Evolutionary conservation across 1,140 invertebrate species (phyloP).

Genomic region (Conus ventricosus): DNA sequence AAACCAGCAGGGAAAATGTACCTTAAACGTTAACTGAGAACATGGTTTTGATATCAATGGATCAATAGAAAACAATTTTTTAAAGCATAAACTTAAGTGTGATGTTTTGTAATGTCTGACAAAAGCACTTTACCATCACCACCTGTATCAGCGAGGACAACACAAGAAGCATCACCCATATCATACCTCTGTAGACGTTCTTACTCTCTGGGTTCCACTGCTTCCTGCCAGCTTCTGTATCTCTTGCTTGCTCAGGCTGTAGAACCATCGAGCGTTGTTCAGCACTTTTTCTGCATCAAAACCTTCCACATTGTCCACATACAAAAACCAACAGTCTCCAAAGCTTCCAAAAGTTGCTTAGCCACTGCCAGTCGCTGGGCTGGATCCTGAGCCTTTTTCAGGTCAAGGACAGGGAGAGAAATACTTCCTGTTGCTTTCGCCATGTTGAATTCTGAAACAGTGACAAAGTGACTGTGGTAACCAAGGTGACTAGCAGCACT

Average conservation of each 20-base stretch:
- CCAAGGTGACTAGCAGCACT: too few species aligned
- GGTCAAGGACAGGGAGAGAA: slow-evolving; percentile 51
- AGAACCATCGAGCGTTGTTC: slow-evolving; percentile 54
- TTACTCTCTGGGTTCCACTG: slow-evolving; percentile 53
- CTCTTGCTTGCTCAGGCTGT: slow-evolving; percentile 39
- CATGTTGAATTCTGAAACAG: background rate
- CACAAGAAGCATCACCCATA: background rate
- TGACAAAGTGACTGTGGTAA: background rate
- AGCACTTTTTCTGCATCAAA: slow-evolving; percentile 52
- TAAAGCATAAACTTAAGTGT: too few species aligned
- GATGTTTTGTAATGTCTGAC: too few species aligned
- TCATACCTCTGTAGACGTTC: slow-evolving; percentile 49
- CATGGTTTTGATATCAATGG: too few species aligned
- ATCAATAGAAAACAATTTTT: too few species aligned
- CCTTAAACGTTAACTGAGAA: too few species aligned
- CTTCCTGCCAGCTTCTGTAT: slow-evolving; percentile 49
- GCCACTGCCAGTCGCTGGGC: slow-evolving; percentile 42
- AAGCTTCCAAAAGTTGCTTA: slow-evolving; percentile 47
- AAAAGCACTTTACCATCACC: too few species aligned
- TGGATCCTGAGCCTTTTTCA: slow-evolving; percentile 48
- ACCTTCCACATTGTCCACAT: slow-evolving; percentile 55
- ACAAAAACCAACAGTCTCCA: slow-evolving; percentile 57
- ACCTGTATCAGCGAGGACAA: background rate
- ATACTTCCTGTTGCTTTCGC: background rate
- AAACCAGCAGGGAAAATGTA: too few species aligned